Percentiles rank a stretch among this genome's conserved stretches.
These are phyloP conservation scores for Siphlonurus alternatus DNA, from an alignment of 2,888 invertebrate genomes.

Conservation along the genomic window DNA sequence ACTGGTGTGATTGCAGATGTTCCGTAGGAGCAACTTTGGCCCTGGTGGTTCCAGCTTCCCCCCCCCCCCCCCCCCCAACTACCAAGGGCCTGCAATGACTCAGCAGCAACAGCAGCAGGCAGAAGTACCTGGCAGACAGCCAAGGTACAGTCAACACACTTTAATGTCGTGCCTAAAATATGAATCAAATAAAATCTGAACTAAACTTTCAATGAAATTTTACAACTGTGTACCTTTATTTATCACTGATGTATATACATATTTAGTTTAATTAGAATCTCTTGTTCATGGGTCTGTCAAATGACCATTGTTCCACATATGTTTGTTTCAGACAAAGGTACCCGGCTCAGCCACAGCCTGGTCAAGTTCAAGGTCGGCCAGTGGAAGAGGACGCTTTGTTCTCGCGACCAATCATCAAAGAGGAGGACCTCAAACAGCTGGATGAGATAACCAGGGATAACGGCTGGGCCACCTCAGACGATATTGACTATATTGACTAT, in stretches of 20 bases:
- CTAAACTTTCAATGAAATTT: too few species aligned
- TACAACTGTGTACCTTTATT: too few species aligned
- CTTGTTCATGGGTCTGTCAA: too few species aligned
- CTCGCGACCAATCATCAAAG: slow-evolving; percentile 76
- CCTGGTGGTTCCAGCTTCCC: slow-evolving; percentile 24
- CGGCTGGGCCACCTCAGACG: slow-evolving; percentile 85
- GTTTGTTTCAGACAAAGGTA: background rate
- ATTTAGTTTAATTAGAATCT: too few species aligned
- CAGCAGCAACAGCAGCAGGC: slow-evolving; percentile 11
- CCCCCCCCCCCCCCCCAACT: too few species aligned
- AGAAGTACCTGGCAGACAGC: slow-evolving; percentile 22
- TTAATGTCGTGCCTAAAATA: too few species aligned
- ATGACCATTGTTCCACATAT: too few species aligned
- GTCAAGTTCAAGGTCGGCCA: too few species aligned
- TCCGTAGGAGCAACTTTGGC: slow-evolving; percentile 27
- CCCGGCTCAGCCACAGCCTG: slow-evolving; percentile 12
- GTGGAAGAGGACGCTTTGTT: slow-evolving; percentile 37
- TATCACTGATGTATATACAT: too few species aligned
- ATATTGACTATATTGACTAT: slow-evolving; percentile 91
- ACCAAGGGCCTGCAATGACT: slow-evolving; percentile 19
- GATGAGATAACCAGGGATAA: slow-evolving; percentile 79
- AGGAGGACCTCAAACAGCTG: slow-evolving; percentile 81
- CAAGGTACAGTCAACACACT: too few species aligned
- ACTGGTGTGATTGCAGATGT: slow-evolving; percentile 22
- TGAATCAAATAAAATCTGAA: too few species aligned